A percentile compares a stretch with the other conserved stretches of the same genome.
Conservation (phyloP, 2,888 invertebrate genomes). For the Drosophila leonis region DNA sequence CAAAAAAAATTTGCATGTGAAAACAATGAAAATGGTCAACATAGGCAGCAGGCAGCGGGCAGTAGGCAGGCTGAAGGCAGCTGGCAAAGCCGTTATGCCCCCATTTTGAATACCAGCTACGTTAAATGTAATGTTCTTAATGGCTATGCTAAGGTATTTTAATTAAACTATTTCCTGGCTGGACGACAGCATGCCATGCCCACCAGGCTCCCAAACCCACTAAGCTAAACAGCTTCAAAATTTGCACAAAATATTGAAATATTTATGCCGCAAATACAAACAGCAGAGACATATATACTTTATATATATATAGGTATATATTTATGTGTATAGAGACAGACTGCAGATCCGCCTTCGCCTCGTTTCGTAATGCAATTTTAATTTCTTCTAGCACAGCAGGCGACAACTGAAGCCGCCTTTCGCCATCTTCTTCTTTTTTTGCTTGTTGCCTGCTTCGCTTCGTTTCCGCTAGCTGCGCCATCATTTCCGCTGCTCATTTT, state of each 20-base stretch:
- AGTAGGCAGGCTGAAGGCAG: constrained; percentile 14
- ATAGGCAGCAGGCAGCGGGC: constrained; percentile 23
- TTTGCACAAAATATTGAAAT: constrained; percentile 79
- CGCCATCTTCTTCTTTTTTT: constrained; percentile 8
- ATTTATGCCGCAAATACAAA: constrained; percentile 62
- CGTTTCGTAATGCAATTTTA: constrained; percentile 77
- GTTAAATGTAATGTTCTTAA: constrained; percentile 72
- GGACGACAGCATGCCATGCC: constrained; percentile 41
- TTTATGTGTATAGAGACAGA: constrained; percentile 7
- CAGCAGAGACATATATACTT: constrained; percentile 23
- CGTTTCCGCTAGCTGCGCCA: constrained; percentile 77
- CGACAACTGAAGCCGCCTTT: constrained; percentile 57
- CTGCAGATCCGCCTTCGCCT: constrained; percentile 44
- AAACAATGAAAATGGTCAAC: constrained; percentile 78
- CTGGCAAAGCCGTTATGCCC: constrained; percentile 35
- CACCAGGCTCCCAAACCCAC: neutral
- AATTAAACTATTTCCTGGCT: constrained; percentile 80
- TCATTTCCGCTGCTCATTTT: constrained; percentile 77
- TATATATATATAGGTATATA: neutral
- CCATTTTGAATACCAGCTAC: constrained; percentile 45
- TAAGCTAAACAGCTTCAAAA: constrained; percentile 72
- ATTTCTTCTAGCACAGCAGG: constrained; percentile 75
- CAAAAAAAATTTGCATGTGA: constrained; percentile 64
- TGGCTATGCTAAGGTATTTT: constrained; percentile 80
- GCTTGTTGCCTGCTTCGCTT: constrained; percentile 38